These are phyloP conservation scores for Spodoptera frugiperda DNA, from an alignment of 1,140 invertebrate species.

Conservation along the genomic window DNA sequence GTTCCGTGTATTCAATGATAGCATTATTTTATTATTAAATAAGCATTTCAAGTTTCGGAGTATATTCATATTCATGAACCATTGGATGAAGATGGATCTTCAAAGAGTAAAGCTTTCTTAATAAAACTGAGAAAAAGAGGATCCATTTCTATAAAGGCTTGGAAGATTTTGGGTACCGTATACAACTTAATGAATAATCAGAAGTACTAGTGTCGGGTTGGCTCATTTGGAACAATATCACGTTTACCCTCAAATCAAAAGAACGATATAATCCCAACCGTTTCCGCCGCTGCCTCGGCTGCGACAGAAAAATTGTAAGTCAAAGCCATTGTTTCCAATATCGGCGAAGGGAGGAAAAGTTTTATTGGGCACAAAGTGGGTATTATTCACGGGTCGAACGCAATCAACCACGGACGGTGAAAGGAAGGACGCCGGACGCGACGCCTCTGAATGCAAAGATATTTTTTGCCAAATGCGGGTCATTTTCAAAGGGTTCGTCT, in stretches of 20 bases:
- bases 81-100: no score
- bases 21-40: conserved; percentile 5
- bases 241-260: conserved; percentile 78
- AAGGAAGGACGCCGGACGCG: conserved; percentile 70
- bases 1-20: neutral
- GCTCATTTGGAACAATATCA: conserved; percentile 74
- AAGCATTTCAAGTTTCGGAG: no score
- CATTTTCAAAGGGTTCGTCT: conserved; percentile 80
- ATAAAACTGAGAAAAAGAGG: neutral
- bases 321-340: conserved; percentile 83
- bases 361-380: conserved; percentile 83
- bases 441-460: conserved; percentile 80
- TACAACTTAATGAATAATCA: conserved; percentile 44
- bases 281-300: conserved; percentile 60
- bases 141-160: neutral
- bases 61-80: no score
- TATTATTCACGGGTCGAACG: conserved; percentile 76
- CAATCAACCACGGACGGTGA: conserved; percentile 63
- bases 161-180: neutral
- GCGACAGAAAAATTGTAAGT: conserved; percentile 75
- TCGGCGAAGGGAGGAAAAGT: conserved; percentile 74
- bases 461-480: conserved; percentile 77
- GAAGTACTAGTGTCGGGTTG: conserved; percentile 52
- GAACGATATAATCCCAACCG: conserved; percentile 71
- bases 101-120: neutral